Base-by-base conservation (phyloP, 2,888 invertebrate genomes). In the Myopa tessellatipennis region DNA sequence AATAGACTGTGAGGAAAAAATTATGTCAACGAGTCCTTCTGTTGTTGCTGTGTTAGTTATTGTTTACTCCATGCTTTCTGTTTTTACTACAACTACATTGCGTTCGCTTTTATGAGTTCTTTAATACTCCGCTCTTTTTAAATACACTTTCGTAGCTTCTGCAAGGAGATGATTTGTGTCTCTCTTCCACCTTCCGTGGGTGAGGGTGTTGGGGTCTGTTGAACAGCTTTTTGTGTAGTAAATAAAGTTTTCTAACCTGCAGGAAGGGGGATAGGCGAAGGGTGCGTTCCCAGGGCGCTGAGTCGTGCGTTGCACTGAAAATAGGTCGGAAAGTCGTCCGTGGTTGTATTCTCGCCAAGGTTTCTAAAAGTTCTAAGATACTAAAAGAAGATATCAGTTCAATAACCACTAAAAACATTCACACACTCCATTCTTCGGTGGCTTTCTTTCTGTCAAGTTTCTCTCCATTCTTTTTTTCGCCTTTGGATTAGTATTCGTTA, bases 11-110 rank as follows among this genome's bases (percentile, higher is more conserved):
- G 79, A 77, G 78, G 70, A 10, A 73, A 83, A 87, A 86, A 87
- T 87, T 88, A 87, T 87, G 87, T 87, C 87, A 87, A 87, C 87
- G 88, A 86, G 86, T 84, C n/a, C 34, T 26, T 18, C 2, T 7
- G n/a, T 18, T 26, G 61, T 61, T 7, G 61, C n/a, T 26, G 61
- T 65, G 65, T 65, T 65, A 34, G 36, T 34, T 34, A 34, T 38
- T 36, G 65, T 65, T 65, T 34, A 34, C 12, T 63, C 6, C 36
- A 1, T 63, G 26, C 34, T 63, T 63, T 63, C 34, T 63, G 63
- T 34, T 14, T 65, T 65, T 38, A 14, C 26, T 26, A 26, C 61
- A 61, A 61, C 36, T 38, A 36, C 16, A 26, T 16, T 34, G 6
- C n/a, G n/a, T 55, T 55, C n/a, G 10, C 14, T 55, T 50, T 55